phyloP scores from a whole-genome alignment of 2,888 invertebrate species.

The Synanthedon vespiformis region DNA sequence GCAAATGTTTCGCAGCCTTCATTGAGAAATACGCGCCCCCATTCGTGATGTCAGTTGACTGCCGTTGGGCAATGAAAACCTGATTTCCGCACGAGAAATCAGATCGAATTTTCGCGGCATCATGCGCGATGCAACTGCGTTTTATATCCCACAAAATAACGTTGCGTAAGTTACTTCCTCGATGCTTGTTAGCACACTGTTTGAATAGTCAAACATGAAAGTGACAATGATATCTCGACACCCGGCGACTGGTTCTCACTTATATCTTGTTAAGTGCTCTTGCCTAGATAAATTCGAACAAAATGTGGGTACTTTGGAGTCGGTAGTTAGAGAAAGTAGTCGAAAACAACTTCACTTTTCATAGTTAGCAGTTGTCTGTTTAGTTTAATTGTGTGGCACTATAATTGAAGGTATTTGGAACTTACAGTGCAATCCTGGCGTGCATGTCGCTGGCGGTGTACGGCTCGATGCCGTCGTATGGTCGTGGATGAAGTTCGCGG shows the following conservation, averaged over 20 bases:
- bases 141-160: constrained; percentile 15
- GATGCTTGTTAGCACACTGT: constrained; percentile 8
- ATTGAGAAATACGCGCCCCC: constrained; percentile 65
- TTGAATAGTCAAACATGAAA: constrained; percentile 39
- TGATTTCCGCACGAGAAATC: constrained; percentile 59
- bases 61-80: constrained; percentile 59
- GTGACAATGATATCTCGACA: constrained; percentile 20
- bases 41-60: constrained; percentile 58
- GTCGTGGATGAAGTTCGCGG: constrained; percentile 21
- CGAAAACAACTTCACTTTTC: constrained; percentile 14
- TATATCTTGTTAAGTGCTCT: constrained; percentile 7
- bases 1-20: constrained; percentile 61
- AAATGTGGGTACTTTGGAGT: constrained; percentile 18
- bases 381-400: not conserved
- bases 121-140: constrained; percentile 12
- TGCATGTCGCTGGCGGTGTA: constrained; percentile 31
- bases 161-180: constrained; percentile 20
- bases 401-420: constrained; percentile 15
- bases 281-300: constrained; percentile 1
- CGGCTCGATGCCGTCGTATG: constrained; percentile 11
- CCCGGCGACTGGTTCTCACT: constrained; percentile 23
- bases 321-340: constrained; percentile 44
- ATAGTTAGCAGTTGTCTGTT: not conserved
- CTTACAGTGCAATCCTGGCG: constrained; percentile 57
- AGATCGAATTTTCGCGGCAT: constrained; percentile 45